Percentiles rank a stretch among this genome's conserved stretches.
phyloP scores from a whole-genome alignment of 1,140 invertebrate genomes.

The Dufourea novaeangliae region DNA sequence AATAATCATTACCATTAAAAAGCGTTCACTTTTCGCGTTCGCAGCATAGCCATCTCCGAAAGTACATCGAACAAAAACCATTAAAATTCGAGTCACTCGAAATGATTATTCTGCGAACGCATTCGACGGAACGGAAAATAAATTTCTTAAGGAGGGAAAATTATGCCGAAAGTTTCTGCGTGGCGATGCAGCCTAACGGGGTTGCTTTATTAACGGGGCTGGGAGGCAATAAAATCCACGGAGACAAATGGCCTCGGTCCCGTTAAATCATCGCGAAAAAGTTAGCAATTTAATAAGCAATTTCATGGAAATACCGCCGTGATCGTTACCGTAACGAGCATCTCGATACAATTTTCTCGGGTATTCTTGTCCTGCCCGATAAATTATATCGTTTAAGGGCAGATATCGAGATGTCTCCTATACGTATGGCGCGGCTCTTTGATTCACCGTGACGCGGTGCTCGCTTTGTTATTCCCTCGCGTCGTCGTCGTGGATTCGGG shows the following conservation, averaged over 20 bases:
- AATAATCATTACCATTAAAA: too few relatives aligned
- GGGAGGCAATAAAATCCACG: slow-evolving; percentile 74
- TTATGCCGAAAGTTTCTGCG: slow-evolving; percentile 46
- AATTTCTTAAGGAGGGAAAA: slow-evolving; percentile 23
- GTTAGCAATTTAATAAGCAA: slow-evolving; percentile 80
- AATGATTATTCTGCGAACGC: too few relatives aligned
- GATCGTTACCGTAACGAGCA: slow-evolving; percentile 64
- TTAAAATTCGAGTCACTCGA: too few relatives aligned
- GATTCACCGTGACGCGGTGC: background rate
- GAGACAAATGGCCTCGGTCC: slow-evolving; percentile 77
- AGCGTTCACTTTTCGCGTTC: background rate
- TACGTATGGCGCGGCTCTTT: background rate
- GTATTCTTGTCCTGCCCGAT: slow-evolving; percentile 13
- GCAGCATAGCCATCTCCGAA: too few relatives aligned
- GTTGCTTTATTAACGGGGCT: slow-evolving; percentile 67
- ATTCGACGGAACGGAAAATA: background rate
- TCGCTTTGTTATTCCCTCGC: background rate
- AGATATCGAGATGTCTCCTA: background rate
- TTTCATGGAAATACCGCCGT: slow-evolving; percentile 78
- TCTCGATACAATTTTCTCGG: slow-evolving; percentile 40
- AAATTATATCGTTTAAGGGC: background rate
- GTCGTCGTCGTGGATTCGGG: background rate
- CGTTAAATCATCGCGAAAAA: slow-evolving; percentile 79
- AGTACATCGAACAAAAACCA: too few relatives aligned
- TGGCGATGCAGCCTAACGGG: slow-evolving; percentile 52